These are phyloP conservation scores for Tragelaphus imberbis DNA, from an alignment of 2,113 vertebrate genomes.

Conservation along the genomic window DNA sequence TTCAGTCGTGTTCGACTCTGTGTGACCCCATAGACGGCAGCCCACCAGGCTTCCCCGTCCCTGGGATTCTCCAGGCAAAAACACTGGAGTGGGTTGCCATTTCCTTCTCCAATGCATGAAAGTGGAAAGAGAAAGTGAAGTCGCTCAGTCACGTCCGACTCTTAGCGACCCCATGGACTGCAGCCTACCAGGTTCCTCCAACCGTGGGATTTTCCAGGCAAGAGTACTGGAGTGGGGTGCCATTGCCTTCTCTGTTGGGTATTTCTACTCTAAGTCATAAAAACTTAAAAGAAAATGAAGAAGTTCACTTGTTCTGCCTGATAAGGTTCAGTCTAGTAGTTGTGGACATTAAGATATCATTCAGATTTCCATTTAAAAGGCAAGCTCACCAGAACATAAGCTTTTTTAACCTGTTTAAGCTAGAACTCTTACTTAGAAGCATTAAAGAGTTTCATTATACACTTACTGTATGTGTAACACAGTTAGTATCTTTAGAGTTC, in stretches of 20 bases:
- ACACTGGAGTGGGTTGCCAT: no score
- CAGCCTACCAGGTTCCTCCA: no score
- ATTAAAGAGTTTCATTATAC: background rate
- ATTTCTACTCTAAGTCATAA: background rate
- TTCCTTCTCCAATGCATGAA: no score
- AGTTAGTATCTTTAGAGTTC: background rate
- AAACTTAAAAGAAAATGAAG: background rate
- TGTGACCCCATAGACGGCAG: no score
- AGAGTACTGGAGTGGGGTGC: no score
- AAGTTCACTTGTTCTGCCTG: background rate
- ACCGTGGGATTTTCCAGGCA: no score
- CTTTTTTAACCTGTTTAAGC: background rate
- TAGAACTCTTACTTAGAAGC: background rate
- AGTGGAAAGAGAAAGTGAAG: no score
- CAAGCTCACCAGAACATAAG: background rate
- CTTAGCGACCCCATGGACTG: no score
- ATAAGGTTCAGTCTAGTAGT: background rate
- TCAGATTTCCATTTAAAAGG: background rate
- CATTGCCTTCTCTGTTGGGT: background rate
- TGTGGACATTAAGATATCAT: background rate
- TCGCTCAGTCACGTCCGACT: no score
- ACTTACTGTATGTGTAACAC: background rate
- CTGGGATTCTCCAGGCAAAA: no score
- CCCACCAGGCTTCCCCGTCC: no score
- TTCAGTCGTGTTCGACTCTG: no score